phyloP scores from a whole-genome alignment of 2,113 vertebrate species.

The Lophura nycthemera region DNA sequence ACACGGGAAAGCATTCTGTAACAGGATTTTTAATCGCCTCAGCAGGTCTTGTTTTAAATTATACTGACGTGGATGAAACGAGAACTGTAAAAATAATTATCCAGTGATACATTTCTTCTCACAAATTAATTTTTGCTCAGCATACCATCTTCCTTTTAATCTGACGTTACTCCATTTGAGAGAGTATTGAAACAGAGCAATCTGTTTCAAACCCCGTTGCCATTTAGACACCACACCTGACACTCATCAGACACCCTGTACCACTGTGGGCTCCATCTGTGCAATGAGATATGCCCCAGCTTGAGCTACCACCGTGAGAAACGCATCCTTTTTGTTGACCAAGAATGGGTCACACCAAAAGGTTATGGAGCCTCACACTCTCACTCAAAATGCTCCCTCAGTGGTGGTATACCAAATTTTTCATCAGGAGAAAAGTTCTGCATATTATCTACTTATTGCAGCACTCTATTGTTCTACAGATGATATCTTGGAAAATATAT shows the following conservation, averaged over 20 bases:
- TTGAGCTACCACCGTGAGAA: accelerated
- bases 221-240: neutral
- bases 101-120: neutral
- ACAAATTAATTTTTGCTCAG: neutral
- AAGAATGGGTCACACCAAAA: neutral
- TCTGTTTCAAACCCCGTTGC: neutral
- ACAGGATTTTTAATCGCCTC: neutral
- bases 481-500: neutral
- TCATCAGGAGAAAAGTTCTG: neutral
- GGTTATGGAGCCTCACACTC: neutral
- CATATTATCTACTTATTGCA: neutral
- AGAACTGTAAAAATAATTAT: neutral
- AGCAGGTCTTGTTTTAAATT: neutral
- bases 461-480: neutral
- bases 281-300: accelerated
- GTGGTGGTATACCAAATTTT: neutral
- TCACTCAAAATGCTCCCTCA: neutral
- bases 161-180: neutral
- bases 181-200: neutral
- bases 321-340: accelerated
- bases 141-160: neutral
- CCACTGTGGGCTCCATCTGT: neutral
- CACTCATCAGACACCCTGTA: neutral
- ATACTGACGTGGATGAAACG: neutral
- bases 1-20: neutral